These are phyloP conservation scores for Trisateles emortualis DNA, from an alignment of 2,888 invertebrate species.

Conservation along the genomic window DNA sequence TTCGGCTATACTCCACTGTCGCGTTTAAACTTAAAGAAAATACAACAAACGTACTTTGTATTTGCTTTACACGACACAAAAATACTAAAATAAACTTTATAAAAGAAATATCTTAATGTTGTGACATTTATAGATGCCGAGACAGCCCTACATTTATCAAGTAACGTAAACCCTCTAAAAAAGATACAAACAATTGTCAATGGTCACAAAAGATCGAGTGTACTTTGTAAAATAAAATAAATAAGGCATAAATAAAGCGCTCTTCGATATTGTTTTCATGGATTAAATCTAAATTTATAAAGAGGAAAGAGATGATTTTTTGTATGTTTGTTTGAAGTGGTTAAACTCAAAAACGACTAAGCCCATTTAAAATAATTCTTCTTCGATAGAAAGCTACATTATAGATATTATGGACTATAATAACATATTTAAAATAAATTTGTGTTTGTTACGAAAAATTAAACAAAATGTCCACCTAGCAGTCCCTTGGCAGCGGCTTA, in stretches of 20 bases:
- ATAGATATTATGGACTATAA: too few relatives aligned
- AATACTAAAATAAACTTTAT: conserved; percentile 29
- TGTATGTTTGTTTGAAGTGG: too few relatives aligned
- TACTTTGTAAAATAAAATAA: conserved; percentile 23
- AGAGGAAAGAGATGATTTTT: too few relatives aligned
- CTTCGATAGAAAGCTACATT: too few relatives aligned
- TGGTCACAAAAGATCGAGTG: conserved; percentile 15
- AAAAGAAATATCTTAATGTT: conserved; percentile 3
- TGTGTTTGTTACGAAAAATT: too few relatives aligned
- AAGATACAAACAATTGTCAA: conserved; percentile 12
- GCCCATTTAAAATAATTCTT: too few relatives aligned
- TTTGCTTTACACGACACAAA: neutral
- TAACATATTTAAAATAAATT: too few relatives aligned
- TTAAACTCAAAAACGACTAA: too few relatives aligned
- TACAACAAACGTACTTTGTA: neutral
- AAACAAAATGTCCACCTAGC: too few relatives aligned
- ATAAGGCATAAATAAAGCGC: conserved; percentile 5
- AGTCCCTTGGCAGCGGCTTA: too few relatives aligned
- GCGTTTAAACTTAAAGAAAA: too few relatives aligned
- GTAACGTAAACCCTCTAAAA: conserved; percentile 14
- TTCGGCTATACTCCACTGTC: too few relatives aligned
- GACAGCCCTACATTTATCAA: conserved; percentile 12
- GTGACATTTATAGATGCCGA: neutral
- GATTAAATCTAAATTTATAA: conserved; percentile 8
- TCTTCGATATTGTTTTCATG: conserved; percentile 15